A percentile compares a stretch with the other conserved stretches of the same genome.
These are phyloP conservation scores for Drosophila emarginata DNA, from an alignment of 2,888 invertebrate genomes.

Conservation along the genomic window DNA sequence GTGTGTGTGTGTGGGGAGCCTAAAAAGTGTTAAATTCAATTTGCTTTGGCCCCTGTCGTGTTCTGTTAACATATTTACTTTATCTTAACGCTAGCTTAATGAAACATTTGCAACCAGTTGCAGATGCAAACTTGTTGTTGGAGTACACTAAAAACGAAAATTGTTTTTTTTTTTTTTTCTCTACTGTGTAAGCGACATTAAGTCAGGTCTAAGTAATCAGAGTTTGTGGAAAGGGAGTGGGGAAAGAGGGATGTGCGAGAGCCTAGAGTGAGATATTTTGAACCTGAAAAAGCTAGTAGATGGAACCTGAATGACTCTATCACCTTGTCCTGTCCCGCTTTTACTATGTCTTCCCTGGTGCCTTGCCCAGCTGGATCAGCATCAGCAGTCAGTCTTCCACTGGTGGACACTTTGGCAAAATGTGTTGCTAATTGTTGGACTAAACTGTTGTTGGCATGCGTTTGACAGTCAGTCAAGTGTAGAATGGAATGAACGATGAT, in stretches of 20 bases:
- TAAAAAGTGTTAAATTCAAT: not conserved
- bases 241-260: too few relatives aligned
- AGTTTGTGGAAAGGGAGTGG: too few relatives aligned
- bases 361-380: slow-evolving; percentile 15
- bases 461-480: slow-evolving; percentile 70
- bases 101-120: slow-evolving; percentile 3
- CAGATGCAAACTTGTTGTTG: not conserved
- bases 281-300: not conserved
- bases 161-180: not conserved
- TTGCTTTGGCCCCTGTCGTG: slow-evolving; percentile 4
- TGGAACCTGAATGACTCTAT: slow-evolving; percentile 19
- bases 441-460: slow-evolving; percentile 77
- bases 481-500: not conserved
- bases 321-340: not conserved
- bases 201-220: slow-evolving; percentile 8
- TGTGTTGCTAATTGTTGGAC: slow-evolving; percentile 75
- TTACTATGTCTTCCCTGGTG: slow-evolving; percentile 20
- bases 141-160: not conserved
- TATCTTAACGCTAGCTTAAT: not conserved
- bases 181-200: slow-evolving; percentile 2
- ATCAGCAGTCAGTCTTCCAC: not conserved
- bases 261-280: too few relatives aligned
- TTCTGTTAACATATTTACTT: slow-evolving; percentile 1
- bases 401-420: slow-evolving; percentile 68
- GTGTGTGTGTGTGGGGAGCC: too few relatives aligned